These are phyloP conservation scores for Ips typographus DNA, from an alignment of 1,140 invertebrate genomes.

Conservation along the genomic window DNA sequence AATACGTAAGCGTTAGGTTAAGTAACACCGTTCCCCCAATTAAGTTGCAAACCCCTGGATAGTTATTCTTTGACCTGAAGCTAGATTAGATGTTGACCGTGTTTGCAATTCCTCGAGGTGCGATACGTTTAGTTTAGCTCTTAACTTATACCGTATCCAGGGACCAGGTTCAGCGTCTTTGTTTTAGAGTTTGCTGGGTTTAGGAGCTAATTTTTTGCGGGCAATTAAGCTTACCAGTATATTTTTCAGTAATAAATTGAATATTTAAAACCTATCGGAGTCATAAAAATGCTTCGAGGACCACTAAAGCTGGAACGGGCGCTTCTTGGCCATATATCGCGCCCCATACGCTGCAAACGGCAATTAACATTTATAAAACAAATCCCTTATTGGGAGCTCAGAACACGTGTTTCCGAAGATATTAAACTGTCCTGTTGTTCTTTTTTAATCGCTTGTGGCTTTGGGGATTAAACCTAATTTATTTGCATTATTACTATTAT, in stretches of 20 bases:
- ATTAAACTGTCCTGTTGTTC: conserved; percentile 45
- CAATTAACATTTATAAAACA: conserved; percentile 51
- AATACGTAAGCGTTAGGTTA: conserved; percentile 27
- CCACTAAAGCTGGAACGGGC: conserved; percentile 17
- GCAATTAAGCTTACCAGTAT: no score
- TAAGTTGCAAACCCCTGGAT: conserved; percentile 26
- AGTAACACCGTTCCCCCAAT: conserved; percentile 31
- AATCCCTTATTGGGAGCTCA: conserved; percentile 49
- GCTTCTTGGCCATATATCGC: conserved; percentile 31
- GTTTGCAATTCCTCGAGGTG: conserved; percentile 36
- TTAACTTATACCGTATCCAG: conserved; percentile 29
- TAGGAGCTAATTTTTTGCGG: no score
- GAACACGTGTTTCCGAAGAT: conserved; percentile 50
- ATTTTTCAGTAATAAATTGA: conserved; percentile 1
- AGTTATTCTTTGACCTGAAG: conserved; percentile 35
- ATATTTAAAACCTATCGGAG: conserved; percentile 14
- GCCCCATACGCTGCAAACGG: conserved; percentile 25
- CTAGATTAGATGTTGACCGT: conserved; percentile 35
- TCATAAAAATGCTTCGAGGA: conserved; percentile 30
- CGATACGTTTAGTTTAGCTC: conserved; percentile 35
- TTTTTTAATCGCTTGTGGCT: conserved; percentile 45
- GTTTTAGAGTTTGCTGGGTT: conserved; percentile 9
- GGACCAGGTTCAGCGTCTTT: conserved; percentile 19
- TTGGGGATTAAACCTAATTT: conserved; percentile 22
- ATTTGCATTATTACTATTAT: conserved; percentile 7